These are phyloP conservation scores for Acipenser transmontanus DNA, from an alignment of 2,797 vertebrate species.

Conservation along the genomic window DNA sequence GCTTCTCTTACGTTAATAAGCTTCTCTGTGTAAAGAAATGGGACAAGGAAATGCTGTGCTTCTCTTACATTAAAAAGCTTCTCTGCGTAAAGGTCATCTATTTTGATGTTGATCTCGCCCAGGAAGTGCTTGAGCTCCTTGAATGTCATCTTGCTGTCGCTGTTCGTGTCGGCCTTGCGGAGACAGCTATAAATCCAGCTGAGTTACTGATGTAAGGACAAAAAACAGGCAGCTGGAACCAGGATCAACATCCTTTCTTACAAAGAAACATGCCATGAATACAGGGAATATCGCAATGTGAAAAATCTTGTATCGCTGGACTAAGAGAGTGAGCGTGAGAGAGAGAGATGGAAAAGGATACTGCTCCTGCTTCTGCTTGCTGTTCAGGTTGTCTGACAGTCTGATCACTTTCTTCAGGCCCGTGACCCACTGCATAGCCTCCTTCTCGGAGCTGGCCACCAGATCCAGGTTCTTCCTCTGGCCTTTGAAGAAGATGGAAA, in stretches of 20 bases:
- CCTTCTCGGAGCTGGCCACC: slow-evolving; percentile 54
- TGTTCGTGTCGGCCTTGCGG: slow-evolving; percentile 86
- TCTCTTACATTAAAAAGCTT: slow-evolving; percentile 72
- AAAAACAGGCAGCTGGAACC: not conserved
- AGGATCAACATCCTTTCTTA: not conserved
- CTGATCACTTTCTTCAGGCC: slow-evolving; percentile 77
- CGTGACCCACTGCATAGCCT: slow-evolving; percentile 69
- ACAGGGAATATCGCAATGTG: not conserved
- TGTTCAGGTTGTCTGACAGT: slow-evolving; percentile 68
- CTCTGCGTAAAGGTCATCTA: slow-evolving; percentile 73
- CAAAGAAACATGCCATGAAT: not conserved
- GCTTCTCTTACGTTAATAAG: not conserved
- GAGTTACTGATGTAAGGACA: slow-evolving; percentile 61
- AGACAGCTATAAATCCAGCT: slow-evolving; percentile 93
- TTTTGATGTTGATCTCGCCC: slow-evolving; percentile 79
- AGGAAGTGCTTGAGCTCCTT: slow-evolving; percentile 89
- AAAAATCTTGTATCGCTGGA: too few relatives aligned
- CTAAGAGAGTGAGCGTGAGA: too few relatives aligned
- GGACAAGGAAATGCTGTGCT: not conserved
- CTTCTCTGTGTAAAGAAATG: slow-evolving; percentile 20
- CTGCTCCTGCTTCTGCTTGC: slow-evolving; percentile 81
- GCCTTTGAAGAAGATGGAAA: slow-evolving; percentile 88
- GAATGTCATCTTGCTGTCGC: slow-evolving; percentile 88
- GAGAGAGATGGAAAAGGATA: slow-evolving; percentile 68
- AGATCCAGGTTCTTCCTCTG: slow-evolving; percentile 81